Base-by-base conservation (phyloP, 1,140 invertebrate genomes). In the Drosophila bipectinata region DNA sequence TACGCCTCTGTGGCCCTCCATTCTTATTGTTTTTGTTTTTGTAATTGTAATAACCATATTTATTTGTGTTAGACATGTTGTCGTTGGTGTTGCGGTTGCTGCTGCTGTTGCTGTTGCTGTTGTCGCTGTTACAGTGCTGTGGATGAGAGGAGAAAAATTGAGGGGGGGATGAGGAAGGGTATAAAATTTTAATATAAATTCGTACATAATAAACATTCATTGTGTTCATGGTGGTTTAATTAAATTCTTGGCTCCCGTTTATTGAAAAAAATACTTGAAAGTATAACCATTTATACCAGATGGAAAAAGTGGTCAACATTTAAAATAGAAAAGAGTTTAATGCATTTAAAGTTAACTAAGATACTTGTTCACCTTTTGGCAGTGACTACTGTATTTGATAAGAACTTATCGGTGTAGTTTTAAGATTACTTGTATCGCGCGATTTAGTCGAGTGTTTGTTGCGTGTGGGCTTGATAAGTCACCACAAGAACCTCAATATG, bases 121-220 rank as follows among this genome's bases (percentile, higher is more conserved):
- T 75, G 52, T 57, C 44, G n/a, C 32, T 54, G 49, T 30, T 76
- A 79, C 82, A 87, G 57, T 61, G 56, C 82, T 85, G 66, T 30
- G 51, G 39, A 45, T 30, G 2, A n/a, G 41, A 12, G 26, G 26
- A 41, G 57, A 39, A 21, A 41, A 15, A 47, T 18, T 26, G 15
- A 14, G 47, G 12, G 8, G 10, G 4, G 12, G 12, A 3, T n/a
- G 14, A 24, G 12, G 37, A 51, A 39, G 44, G 26, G 10, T 56
- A 24, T 71, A 21, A 47, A 60, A 67, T 59, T 62, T 54, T 47
- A 44, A 75, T 76, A 53, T 60, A 75, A 79, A 67, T 59, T 45
- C 24, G 47, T 39, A 52, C 21, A 76, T 60, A 44, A 47, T 53
- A 44, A 18, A 82, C 58, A 53, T 75, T 7, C 24, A 48, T 34